Evolutionary conservation across 1,140 invertebrate species (phyloP).

Genomic region (Drosophila chauvacae): DNA sequence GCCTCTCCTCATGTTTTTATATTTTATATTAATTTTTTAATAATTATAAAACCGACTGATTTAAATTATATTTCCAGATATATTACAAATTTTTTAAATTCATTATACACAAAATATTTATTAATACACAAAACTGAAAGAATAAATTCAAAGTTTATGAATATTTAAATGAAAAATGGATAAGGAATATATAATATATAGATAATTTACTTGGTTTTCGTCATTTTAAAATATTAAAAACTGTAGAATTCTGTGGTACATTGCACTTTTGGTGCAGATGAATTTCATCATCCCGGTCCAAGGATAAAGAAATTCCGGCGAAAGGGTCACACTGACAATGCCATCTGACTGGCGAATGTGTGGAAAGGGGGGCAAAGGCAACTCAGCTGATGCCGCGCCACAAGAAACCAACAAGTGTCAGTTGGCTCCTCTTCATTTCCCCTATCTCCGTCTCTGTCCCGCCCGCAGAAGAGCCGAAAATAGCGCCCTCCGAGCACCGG

Average conservation of each 20-base stretch:
- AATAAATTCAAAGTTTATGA: neutral
- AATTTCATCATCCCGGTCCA: slow-evolving; percentile 36
- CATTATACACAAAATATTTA: no score
- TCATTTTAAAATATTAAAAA: neutral
- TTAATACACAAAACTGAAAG: no score
- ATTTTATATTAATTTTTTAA: neutral
- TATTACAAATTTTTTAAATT: neutral
- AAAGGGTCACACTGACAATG: slow-evolving; percentile 31
- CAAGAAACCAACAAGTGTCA: slow-evolving; percentile 42
- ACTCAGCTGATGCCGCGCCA: slow-evolving; percentile 34
- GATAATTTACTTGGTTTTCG: neutral
- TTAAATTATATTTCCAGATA: neutral
- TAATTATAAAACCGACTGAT: neutral
- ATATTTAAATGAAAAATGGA: no score
- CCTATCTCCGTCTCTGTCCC: slow-evolving; percentile 10
- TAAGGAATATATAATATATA: no score
- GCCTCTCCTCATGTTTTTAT: neutral
- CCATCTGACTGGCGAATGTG: neutral
- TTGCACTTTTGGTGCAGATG: neutral
- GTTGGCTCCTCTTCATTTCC: slow-evolving; percentile 18
- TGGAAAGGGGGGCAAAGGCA: neutral
- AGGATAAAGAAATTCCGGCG: slow-evolving; percentile 1
- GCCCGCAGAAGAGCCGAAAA: slow-evolving; percentile 15
- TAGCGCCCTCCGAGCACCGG: slow-evolving; percentile 18
- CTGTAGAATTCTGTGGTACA: neutral